Percentiles rank a stretch among this genome's conserved stretches.
These are phyloP conservation scores for Drosophila lini DNA, from an alignment of 1,140 invertebrate species.

Conservation along the genomic window DNA sequence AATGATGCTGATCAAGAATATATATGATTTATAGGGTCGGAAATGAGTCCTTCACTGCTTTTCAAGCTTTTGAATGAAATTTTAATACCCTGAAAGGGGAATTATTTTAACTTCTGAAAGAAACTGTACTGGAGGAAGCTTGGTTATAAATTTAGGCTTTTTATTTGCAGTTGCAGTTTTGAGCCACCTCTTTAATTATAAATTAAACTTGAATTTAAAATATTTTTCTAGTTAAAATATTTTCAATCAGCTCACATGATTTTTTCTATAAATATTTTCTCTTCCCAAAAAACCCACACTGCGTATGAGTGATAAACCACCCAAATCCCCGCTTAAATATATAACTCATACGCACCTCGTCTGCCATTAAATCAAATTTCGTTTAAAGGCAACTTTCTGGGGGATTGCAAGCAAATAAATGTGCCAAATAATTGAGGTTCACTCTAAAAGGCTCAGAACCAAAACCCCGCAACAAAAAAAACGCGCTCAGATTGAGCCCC, in stretches of 20 bases:
- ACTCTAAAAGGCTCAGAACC: conserved; percentile 22
- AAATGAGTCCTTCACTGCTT: too few relatives aligned
- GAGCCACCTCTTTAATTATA: too few relatives aligned
- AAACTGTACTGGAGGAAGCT: too few relatives aligned
- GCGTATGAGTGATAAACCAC: conserved; percentile 9
- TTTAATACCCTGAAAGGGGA: too few relatives aligned
- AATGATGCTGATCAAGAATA: too few relatives aligned
- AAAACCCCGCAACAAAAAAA: conserved; percentile 1
- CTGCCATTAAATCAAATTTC: conserved; percentile 4
- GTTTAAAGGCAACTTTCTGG: background rate
- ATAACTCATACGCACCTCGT: conserved; percentile 7
- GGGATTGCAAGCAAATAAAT: conserved; percentile 1
- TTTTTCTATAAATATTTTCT: background rate
- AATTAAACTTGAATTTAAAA: too few relatives aligned
- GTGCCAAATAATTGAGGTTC: conserved; percentile 15
- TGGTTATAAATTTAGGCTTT: too few relatives aligned
- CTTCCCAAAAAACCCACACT: background rate
- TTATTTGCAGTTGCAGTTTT: too few relatives aligned
- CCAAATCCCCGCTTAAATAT: background rate
- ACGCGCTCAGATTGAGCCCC: conserved; percentile 39
- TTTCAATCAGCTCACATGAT: background rate
- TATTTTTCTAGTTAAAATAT: too few relatives aligned
- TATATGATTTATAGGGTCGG: too few relatives aligned
- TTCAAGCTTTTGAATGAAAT: too few relatives aligned
- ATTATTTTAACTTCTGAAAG: too few relatives aligned